These are phyloP conservation scores for Polietes domitor DNA, from an alignment of 2,888 invertebrate species.

Conservation along the genomic window DNA sequence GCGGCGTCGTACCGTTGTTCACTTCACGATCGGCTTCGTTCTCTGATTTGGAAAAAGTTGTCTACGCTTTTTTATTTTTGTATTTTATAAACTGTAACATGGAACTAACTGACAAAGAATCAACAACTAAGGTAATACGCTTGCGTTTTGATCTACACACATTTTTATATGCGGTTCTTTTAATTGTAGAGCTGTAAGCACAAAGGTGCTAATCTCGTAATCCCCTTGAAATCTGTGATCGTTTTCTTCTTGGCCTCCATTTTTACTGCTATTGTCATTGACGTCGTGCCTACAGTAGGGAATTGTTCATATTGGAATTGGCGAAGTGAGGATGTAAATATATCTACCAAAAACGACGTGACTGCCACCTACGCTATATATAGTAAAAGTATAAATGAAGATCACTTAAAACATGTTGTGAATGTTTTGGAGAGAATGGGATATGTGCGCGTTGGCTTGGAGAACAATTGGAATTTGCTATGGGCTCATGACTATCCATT, in stretches of 20 bases:
- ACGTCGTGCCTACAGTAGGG: slow-evolving; percentile 69
- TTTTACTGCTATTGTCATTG: slow-evolving; percentile 71
- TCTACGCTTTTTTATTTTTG: too few species aligned
- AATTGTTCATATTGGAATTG: slow-evolving; percentile 49
- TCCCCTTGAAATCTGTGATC: slow-evolving; percentile 71
- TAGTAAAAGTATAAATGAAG: slow-evolving; percentile 82
- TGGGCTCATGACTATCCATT: slow-evolving; percentile 99
- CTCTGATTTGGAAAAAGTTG: too few species aligned
- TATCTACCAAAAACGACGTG: not conserved
- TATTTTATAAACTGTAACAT: too few species aligned
- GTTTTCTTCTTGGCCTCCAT: slow-evolving; percentile 72
- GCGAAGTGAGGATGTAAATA: not conserved
- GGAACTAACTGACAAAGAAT: too few species aligned
- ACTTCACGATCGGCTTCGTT: too few species aligned
- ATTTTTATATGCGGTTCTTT: too few species aligned
- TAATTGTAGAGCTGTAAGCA: not conserved
- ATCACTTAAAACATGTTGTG: slow-evolving; percentile 88
- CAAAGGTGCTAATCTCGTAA: not conserved
- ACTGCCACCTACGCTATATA: slow-evolving; percentile 84
- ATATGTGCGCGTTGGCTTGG: slow-evolving; percentile 83
- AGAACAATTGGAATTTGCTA: slow-evolving; percentile 90
- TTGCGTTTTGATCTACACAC: too few species aligned
- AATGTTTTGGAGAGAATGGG: slow-evolving; percentile 89
- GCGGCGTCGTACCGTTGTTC: too few species aligned
- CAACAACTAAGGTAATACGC: too few species aligned